Evolutionary conservation across 2,113 vertebrate genomes (phyloP), one percentile per base, ranked within the genome.

Genomic region (Misgurnus anguillicaudatus): DNA sequence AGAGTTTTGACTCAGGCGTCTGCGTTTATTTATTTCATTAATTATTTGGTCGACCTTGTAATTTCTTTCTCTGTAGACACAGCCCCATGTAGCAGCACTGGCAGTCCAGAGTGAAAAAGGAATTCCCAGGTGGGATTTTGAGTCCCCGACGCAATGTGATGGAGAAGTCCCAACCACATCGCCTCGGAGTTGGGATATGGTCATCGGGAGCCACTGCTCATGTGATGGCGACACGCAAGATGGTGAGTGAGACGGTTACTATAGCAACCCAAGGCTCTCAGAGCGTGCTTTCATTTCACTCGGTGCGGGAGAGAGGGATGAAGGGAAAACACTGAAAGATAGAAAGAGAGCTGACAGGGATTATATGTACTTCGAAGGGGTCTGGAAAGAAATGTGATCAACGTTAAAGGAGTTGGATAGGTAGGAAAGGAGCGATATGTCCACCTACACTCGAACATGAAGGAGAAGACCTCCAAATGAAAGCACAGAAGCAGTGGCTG

Each of bases 231-330:
- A 87, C 82, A 80, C 66, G 75, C 86, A 89, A 88, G 89, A 91
- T 90, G 91, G 90, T 87, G 90, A 90, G 90, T 88, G 87, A 91
- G 89, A 88, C 85, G 85, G 91, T 94, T 90, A 89, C 92, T 87
- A 91, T 90, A 87, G 91, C 88, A 90, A 94, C 91, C 86, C 82
- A 81, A 87, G 90, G 88, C 89, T 92, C 87, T 81, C 70, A 75
- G 75, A 80, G 82, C 87, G 87, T 83, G 86, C 90, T 91, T 91
- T 89, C 89, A 91, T 92, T 90, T 92, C 83, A 75, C 88, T 85
- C 87, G 87, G 89, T 84, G 89, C 88, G 91, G 86, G 88, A 89
- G 91, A 89, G 80, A 85, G 82, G 66, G 84, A 80, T 79, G 80
- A 83, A 85, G 80, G 85, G 86, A 87, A 85, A 84, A 72, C 77